Evolutionary conservation across 2,113 vertebrate species (phyloP).

Genomic region (Lynx canadensis): DNA sequence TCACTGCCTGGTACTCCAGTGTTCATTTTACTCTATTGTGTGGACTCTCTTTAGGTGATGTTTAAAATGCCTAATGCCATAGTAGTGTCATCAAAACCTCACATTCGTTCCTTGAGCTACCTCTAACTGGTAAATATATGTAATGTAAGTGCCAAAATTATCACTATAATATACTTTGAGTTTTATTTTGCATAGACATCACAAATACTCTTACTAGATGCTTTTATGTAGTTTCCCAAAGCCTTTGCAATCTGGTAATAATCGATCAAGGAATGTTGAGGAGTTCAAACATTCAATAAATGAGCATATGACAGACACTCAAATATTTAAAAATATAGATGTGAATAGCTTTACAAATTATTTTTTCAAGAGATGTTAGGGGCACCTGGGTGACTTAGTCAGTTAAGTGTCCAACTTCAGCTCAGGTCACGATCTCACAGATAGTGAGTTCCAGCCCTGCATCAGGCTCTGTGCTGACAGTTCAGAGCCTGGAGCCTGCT

Average conservation of each 20-base stretch:
- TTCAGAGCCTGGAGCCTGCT: too few relatives aligned
- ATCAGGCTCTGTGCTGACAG: too few relatives aligned
- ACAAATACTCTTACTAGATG: not conserved
- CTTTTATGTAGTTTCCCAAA: not conserved
- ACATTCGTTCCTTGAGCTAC: not conserved
- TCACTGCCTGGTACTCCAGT: not conserved
- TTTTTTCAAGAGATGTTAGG: not conserved
- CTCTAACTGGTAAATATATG: not conserved
- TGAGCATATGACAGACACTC: not conserved
- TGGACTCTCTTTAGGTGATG: not conserved
- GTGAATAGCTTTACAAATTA: not conserved
- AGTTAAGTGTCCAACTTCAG: too few relatives aligned
- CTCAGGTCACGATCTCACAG: too few relatives aligned
- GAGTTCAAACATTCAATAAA: not conserved
- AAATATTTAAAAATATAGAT: not conserved
- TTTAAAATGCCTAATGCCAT: constrained; percentile 3
- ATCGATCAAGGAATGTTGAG: not conserved
- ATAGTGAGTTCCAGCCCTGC: too few relatives aligned
- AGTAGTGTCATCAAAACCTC: not conserved
- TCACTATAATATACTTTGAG: not conserved
- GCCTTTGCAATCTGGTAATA: not conserved
- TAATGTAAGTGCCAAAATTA: not conserved
- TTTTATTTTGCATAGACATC: not conserved
- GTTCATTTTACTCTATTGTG: not conserved
- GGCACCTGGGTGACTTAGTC: too few relatives aligned